Evolutionary conservation across 1,140 invertebrate genomes (phyloP).

Genomic region (Drosophila malerkotliana): DNA sequence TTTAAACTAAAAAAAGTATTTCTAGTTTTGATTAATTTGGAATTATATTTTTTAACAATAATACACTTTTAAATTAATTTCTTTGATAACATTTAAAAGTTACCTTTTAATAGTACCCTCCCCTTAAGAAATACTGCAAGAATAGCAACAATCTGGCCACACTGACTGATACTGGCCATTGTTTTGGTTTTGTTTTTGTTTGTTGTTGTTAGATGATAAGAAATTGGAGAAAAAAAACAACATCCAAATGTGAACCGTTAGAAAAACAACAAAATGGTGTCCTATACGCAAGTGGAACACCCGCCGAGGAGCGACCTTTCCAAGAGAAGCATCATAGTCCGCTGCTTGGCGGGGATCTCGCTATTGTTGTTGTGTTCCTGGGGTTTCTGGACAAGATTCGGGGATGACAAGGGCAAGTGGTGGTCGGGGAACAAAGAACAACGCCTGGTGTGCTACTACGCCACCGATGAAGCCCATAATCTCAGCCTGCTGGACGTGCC

Average conservation of each 20-base stretch:
- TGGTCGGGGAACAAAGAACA: background rate
- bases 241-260: slow-evolving; percentile 4
- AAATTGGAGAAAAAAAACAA: background rate
- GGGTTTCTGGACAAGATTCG: background rate
- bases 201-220: slow-evolving; percentile 3
- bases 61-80: too few relatives aligned
- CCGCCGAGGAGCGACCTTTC: background rate
- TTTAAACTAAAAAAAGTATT: too few relatives aligned
- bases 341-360: slow-evolving; percentile 1
- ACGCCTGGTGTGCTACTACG: slow-evolving; percentile 88
- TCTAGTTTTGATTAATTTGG: too few relatives aligned
- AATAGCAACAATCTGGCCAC: background rate
- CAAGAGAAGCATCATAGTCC: background rate
- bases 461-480: slow-evolving; percentile 62
- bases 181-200: slow-evolving; percentile 1
- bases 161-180: background rate
- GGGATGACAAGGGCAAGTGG: background rate
- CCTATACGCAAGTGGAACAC: slow-evolving; percentile 4
- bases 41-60: too few relatives aligned
- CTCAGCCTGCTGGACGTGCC: slow-evolving; percentile 86
- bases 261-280: background rate
- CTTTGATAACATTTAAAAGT: too few relatives aligned
- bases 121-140: background rate
- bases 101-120: too few relatives aligned
- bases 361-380: slow-evolving; percentile 1